These are phyloP conservation scores for Leuctra nigra DNA, from an alignment of 2,888 invertebrate genomes.

Conservation along the genomic window DNA sequence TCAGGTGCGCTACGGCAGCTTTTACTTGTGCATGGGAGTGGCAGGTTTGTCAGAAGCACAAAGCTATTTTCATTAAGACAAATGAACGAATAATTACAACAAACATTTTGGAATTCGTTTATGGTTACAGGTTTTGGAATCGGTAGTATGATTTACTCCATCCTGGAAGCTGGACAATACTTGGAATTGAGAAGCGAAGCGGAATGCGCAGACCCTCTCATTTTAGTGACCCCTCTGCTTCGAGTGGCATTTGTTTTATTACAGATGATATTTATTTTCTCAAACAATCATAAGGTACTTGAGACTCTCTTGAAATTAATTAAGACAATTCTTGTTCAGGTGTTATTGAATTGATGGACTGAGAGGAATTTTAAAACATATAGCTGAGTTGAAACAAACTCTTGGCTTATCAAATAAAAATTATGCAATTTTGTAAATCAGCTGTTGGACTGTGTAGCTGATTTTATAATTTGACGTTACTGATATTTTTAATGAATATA, in stretches of 20 bases:
- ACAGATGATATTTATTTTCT: conserved; percentile 66
- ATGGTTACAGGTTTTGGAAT: conserved; percentile 52
- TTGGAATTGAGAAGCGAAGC: conserved; percentile 53
- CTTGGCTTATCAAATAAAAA: no score
- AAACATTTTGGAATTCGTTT: no score
- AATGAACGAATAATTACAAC: no score
- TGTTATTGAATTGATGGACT: no score
- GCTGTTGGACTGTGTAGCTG: no score
- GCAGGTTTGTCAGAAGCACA: conserved; percentile 39
- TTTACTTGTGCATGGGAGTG: conserved; percentile 57
- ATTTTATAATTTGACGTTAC: no score
- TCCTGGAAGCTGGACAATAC: conserved; percentile 60
- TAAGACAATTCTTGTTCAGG: no score
- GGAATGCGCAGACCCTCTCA: conserved; percentile 52
- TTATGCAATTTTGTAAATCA: no score
- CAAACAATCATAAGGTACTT: conserved; percentile 48
- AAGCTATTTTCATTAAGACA: neutral
- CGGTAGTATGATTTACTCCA: conserved; percentile 65
- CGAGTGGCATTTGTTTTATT: conserved; percentile 58
- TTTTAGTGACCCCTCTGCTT: conserved; percentile 54
- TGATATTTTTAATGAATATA: no score
- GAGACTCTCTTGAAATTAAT: no score
- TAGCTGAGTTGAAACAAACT: no score
- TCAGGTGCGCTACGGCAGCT: conserved; percentile 49
- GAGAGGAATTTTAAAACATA: no score